Evolutionary conservation across 2,113 vertebrate species (phyloP), one percentile per base, ranked within the genome.

Genomic region (Lepidothrix coronata): DNA sequence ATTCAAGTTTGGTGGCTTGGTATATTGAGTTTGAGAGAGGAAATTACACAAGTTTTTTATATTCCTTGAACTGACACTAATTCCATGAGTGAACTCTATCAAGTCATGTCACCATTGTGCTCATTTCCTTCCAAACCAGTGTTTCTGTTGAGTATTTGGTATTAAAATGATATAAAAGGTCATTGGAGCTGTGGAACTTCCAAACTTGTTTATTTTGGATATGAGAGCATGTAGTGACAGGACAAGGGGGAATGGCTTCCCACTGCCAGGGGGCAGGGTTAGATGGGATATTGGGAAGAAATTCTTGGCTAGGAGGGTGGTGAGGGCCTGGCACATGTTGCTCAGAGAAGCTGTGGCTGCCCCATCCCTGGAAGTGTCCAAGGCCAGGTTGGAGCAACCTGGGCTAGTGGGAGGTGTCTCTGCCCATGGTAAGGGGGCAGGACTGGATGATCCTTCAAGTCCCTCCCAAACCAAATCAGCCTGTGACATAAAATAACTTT

Each of bases 311-410:
- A 16, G 0, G 24, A 82, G 13, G 19, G 39, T 46, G 28, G 33
- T 3, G 0, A 82, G 17, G 43, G 5, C 20, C 66, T 58, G 58
- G 58, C 10, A 43, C 12, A 22, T 39, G 3, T 0, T 52, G 3
- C 19, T 15, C 78, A 76, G 78, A 41, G 28, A 1, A 89, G 23
- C 61, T 66, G 59, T 4, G 68, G 37, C 33, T 67, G 37, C 28
- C 13, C 54, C 46, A 59, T 46, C 44, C 59, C 39, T 61, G 33
- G 5, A 1, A 67, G 7, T 39, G 37, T 3, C 23, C 87, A 44
- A 52, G 28, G 23, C 33, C 61, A 46, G 23, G 33, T 0, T 62
- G 71, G n/a, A 68, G 28, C 87, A 61, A 0, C 16, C 20, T 41
- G 71, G 28, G n/a, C 25, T 0, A 11, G 39, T 6, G 20, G 7